Evolutionary conservation across 2,113 vertebrate genomes (phyloP), one percentile per base, ranked within the genome.

Genomic region (Melanostigma gelatinosum): DNA sequence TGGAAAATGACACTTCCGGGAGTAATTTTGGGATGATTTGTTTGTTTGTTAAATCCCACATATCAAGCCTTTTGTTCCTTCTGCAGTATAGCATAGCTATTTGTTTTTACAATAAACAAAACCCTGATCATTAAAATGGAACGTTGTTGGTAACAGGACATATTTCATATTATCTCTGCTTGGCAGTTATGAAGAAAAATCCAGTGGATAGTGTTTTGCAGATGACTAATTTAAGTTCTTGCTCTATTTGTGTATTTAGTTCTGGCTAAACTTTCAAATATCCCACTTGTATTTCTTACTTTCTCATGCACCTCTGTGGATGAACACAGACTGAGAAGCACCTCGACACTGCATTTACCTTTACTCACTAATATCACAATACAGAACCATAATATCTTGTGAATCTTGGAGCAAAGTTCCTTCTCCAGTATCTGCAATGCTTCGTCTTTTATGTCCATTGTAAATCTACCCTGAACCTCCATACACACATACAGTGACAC

Each of bases 1-100:
- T n/a, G n/a, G n/a, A n/a, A n/a, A n/a, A n/a, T n/a, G n/a, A n/a
- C n/a, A n/a, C n/a, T n/a, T n/a, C n/a, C n/a, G n/a, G n/a, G n/a
- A n/a, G n/a, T n/a, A n/a, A n/a, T 79, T 75, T 66, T n/a, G 8
- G 20, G 8, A 32, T 57, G 9, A 54, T 77, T 50, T 46, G 18
- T 79, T 75, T 64, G 61, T 69, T 54, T 70, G 38, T n/a, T 22
- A 34, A 50, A 50, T 68, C 10, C 27, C 18, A 50, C 27, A 69
- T 13, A 22, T 50, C 24, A 48, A 52, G 12, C 29, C 20, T 16
- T 75, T 27, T 40, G 46, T 64, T 3, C 16, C 24, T 9, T 27
- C 11, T 34, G 0, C 10, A 57, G 12, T 29, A 10, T 44, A 42
- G 20, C 27, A 57, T 40, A 40, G n/a, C 13, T 1, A 55, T 29